These are phyloP conservation scores for Clarias batrachus DNA, from an alignment of 2,113 vertebrate genomes.

Conservation along the genomic window DNA sequence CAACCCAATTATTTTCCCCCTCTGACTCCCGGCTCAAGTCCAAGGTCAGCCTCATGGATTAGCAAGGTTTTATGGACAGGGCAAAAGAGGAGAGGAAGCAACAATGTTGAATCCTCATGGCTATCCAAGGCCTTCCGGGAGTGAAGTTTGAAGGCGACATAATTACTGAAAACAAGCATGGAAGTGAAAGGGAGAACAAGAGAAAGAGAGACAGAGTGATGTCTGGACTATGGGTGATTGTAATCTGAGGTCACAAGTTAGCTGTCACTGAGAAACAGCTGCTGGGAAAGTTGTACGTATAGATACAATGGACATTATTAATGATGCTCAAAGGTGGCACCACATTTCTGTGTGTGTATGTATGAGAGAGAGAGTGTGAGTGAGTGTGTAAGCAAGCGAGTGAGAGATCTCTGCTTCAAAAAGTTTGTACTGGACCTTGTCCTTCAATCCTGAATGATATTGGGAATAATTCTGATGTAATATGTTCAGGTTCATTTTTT, in stretches of 20 bases:
- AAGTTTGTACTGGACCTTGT: constrained; percentile 56
- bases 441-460: constrained; percentile 53
- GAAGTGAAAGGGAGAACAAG: not conserved
- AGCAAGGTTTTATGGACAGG: constrained; percentile 72
- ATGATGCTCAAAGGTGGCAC: constrained; percentile 59
- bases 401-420: constrained; percentile 49
- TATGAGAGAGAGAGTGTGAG: not conserved
- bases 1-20: constrained; percentile 77
- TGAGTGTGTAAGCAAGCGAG: not conserved
- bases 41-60: constrained; percentile 78
- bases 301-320: constrained; percentile 62
- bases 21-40: constrained; percentile 72
- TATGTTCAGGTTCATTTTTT: constrained; percentile 50
- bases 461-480: constrained; percentile 52
- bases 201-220: constrained; percentile 18
- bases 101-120: constrained; percentile 68
- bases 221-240: constrained; percentile 60
- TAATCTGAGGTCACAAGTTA: constrained; percentile 60
- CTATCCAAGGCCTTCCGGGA: constrained; percentile 67
- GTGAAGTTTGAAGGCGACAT: constrained; percentile 68
- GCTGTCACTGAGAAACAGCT: constrained; percentile 58
- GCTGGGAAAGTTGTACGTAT: constrained; percentile 65
- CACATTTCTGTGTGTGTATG: constrained; percentile 60
- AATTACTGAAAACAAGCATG: constrained; percentile 59
- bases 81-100: constrained; percentile 65